Conservation (phyloP, 2,797 vertebrate genomes). For the Leucoraja ocellata region DNA sequence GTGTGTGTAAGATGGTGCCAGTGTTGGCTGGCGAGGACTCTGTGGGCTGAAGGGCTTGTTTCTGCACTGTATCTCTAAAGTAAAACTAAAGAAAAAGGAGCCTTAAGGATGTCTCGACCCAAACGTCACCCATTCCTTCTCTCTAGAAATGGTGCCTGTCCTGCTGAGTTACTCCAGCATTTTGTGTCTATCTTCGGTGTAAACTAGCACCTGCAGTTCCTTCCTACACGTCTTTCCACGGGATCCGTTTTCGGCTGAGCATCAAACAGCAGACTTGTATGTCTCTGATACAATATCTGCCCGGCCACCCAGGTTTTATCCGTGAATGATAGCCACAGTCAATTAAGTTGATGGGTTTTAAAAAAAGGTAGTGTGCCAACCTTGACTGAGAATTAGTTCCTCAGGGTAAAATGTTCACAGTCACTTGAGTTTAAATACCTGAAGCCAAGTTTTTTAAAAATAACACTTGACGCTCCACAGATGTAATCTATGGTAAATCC, state of each 20-base stretch:
- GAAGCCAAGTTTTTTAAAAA: background rate
- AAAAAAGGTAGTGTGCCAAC: background rate
- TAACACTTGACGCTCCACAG: background rate
- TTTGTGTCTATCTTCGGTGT: too few relatives aligned
- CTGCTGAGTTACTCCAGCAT: too few relatives aligned
- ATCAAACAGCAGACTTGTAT: background rate
- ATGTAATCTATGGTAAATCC: background rate
- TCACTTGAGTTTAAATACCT: background rate
- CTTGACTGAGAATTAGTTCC: background rate
- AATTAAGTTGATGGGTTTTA: background rate
- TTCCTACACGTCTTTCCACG: background rate
- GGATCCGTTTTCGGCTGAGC: background rate
- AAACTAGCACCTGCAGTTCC: too few relatives aligned
- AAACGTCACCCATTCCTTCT: too few relatives aligned
- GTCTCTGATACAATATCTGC: background rate
- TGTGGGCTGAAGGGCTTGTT: too few relatives aligned
- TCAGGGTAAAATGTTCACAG: conserved; percentile 11
- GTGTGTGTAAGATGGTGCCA: too few relatives aligned
- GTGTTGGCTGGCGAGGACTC: too few relatives aligned
- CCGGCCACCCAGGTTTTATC: background rate
- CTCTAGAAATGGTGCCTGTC: too few relatives aligned
- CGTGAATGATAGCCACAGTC: background rate
- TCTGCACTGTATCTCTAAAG: too few relatives aligned
- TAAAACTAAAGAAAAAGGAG: too few relatives aligned
- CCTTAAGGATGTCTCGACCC: too few relatives aligned